Base-by-base conservation (phyloP, 2,888 invertebrate species). In the Pterobdella sp. region DNA sequence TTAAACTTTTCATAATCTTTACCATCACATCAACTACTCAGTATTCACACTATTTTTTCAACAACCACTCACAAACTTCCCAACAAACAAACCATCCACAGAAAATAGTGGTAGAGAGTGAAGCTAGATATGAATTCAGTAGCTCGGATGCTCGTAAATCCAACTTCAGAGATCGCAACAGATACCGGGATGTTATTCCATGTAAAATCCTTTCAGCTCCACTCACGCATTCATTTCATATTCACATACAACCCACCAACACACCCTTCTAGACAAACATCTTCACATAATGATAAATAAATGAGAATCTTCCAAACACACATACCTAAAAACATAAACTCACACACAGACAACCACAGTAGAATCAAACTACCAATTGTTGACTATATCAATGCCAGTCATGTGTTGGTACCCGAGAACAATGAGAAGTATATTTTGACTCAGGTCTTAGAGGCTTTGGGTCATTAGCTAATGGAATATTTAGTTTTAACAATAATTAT, bases 311-410 rank as follows among this genome's bases (percentile, higher is more conserved):
- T 42, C 42, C 42, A 42, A 42, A 14, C 42, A 42, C n/a, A n/a
- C n/a, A n/a, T n/a, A n/a, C n/a, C n/a, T n/a, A n/a, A 49, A 49
- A 49, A 60, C n/a, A 60, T 10, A 10, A 2, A n/a, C 10, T 65
- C 32, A 22, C 7, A 74, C 69, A 31, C 77, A 85, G 84, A 91
- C 84, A 95, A 96, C 85, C 94, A 95, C 84, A 92, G 91, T 81
- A 85, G 90, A 72, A 85, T 96, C 65, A 86, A 88, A 78, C 76
- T 78, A 31, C 79, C 79, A 31, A 87, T 89, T 80, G 88, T 88
- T 63, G 91, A 94, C 84, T 96, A 96, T 84, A 94, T 96, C 80
- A 96, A 96, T 86, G 95, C 96, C 72, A 96, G 93, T 85, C 86
- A 91, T 78, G 90, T 96, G 73, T 84, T 91, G 89, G 87, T 93